phyloP scores from a whole-genome alignment of 2,888 invertebrate species.

The Stictocephala bisonia region DNA sequence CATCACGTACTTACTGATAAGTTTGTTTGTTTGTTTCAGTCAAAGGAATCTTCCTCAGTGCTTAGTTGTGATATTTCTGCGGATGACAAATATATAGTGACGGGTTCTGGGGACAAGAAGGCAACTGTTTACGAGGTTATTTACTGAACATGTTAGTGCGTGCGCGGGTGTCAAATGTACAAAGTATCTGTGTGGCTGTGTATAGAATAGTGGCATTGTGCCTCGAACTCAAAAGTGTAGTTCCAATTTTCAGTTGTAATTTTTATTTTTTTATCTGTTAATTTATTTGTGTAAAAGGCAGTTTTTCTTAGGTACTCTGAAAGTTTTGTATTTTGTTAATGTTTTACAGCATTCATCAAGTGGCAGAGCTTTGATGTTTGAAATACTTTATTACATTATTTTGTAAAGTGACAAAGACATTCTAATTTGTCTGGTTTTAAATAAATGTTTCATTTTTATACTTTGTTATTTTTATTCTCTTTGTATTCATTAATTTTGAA shows the following conservation, averaged over 20 bases:
- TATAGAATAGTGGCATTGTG: slow-evolving; percentile 36
- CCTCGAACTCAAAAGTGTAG: slow-evolving; percentile 29
- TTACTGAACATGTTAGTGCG: slow-evolving; percentile 68
- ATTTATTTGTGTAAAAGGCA: slow-evolving; percentile 36
- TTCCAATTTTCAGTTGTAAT: slow-evolving; percentile 6
- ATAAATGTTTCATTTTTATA: slow-evolving; percentile 38
- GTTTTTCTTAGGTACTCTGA: slow-evolving; percentile 14
- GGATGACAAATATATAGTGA: slow-evolving; percentile 98
- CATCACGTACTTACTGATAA: no score
- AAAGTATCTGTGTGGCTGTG: slow-evolving; percentile 47
- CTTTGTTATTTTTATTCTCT: no score
- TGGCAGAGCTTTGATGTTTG: slow-evolving; percentile 31
- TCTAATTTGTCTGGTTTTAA: slow-evolving; percentile 34
- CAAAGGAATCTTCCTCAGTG: slow-evolving; percentile 97
- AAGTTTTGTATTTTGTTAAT: slow-evolving; percentile 36
- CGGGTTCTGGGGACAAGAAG: slow-evolving; percentile 98
- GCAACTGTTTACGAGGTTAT: slow-evolving; percentile 97
- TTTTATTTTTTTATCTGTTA: slow-evolving; percentile 31
- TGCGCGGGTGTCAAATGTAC: slow-evolving; percentile 32
- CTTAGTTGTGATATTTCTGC: slow-evolving; percentile 98
- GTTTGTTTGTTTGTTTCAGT: slow-evolving; percentile 77
- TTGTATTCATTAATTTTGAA: no score
- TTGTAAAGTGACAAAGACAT: slow-evolving; percentile 33
- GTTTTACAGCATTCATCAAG: slow-evolving; percentile 16
- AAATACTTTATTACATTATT: slow-evolving; percentile 20